A percentile compares a stretch with the other conserved stretches of the same genome.
phyloP scores from a whole-genome alignment of 2,113 vertebrate genomes.

The Brachypteracias leptosomus region DNA sequence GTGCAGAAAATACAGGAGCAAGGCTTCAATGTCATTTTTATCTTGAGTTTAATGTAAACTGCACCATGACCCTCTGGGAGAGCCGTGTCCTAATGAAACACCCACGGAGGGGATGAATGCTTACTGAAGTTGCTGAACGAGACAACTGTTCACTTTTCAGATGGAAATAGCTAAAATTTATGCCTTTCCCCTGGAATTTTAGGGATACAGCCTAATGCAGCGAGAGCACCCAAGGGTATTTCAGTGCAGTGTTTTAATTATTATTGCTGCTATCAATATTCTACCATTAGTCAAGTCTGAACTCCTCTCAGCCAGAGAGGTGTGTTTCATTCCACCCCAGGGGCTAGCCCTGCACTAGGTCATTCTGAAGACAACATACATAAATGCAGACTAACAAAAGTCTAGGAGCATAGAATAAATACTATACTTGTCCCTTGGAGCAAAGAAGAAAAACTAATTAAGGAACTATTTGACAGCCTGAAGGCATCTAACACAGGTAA shows the following conservation, averaged over 20 bases:
- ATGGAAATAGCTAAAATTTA: background rate
- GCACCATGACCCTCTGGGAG: slow-evolving; percentile 30
- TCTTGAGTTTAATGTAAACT: slow-evolving; percentile 51
- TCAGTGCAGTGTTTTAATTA: slow-evolving; percentile 29
- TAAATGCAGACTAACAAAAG: slow-evolving; percentile 8
- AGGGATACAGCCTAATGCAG: background rate
- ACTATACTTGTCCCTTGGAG: background rate
- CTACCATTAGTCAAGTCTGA: background rate
- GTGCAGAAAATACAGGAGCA: background rate
- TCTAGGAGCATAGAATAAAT: background rate
- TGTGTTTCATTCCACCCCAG: background rate
- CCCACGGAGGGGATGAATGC: background rate
- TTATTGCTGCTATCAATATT: slow-evolving; percentile 29
- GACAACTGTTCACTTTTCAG: background rate
- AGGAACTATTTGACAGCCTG: background rate
- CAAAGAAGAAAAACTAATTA: slow-evolving; percentile 43
- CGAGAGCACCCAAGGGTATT: slow-evolving; percentile 7
- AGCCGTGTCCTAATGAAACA: background rate
- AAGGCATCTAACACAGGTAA: slow-evolving; percentile 10
- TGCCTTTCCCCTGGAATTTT: slow-evolving; percentile 22
- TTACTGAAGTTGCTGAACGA: background rate
- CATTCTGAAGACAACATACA: slow-evolving; percentile 24
- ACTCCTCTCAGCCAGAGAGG: background rate
- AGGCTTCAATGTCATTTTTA: slow-evolving; percentile 57
- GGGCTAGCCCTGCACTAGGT: background rate